A percentile compares a stretch with the other conserved stretches of the same genome.
These are phyloP conservation scores for Notolabrus celidotus DNA, from an alignment of 2,797 vertebrate species.

Conservation along the genomic window DNA sequence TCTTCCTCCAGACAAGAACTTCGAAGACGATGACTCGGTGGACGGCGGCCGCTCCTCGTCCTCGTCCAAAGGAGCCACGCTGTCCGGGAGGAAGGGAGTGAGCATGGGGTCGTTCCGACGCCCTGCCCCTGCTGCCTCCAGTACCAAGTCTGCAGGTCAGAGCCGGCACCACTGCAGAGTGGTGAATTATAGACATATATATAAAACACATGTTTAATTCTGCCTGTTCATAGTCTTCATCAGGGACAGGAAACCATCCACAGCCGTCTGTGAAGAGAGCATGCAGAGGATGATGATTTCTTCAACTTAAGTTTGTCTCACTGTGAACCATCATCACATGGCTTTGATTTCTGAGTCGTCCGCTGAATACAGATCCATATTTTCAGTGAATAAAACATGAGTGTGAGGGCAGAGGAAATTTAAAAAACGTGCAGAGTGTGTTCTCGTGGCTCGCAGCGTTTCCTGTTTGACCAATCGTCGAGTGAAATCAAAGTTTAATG, in stretches of 20 bases:
- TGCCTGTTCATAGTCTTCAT: no score
- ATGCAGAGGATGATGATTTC: no score
- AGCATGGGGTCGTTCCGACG: conserved; percentile 86
- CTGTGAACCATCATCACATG: background rate
- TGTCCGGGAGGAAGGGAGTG: conserved; percentile 74
- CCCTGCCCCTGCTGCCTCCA: conserved; percentile 87
- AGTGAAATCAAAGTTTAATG: no score
- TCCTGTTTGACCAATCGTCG: background rate
- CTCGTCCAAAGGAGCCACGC: conserved; percentile 87
- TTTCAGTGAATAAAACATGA: background rate
- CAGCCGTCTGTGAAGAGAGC: no score
- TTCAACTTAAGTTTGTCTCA: background rate
- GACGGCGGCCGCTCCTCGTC: conserved; percentile 93
- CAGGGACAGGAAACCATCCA: no score
- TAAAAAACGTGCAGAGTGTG: background rate
- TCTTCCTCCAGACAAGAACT: conserved; percentile 91
- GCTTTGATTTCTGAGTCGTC: background rate
- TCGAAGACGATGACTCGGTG: conserved; percentile 96
- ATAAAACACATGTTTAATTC: background rate
- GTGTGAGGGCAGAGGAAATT: background rate
- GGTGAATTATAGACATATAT: no score
- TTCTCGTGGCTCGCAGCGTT: background rate
- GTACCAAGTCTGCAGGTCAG: conserved; percentile 92
- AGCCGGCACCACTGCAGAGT: background rate
- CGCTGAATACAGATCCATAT: background rate